Conservation (phyloP, 2,797 vertebrate genomes). For the Gambelia wislizenii region DNA sequence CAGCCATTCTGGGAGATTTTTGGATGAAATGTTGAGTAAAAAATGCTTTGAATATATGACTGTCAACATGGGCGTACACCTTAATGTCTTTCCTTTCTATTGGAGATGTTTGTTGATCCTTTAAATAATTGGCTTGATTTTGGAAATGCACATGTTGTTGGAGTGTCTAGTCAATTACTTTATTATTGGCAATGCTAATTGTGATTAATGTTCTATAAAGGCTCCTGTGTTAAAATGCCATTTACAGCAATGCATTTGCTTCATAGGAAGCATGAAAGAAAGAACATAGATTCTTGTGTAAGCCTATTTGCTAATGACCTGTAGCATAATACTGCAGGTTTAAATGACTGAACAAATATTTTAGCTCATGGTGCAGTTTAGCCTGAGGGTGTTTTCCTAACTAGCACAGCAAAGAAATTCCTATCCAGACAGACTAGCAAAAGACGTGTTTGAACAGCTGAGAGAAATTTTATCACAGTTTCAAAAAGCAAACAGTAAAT, state of each 20-base stretch:
- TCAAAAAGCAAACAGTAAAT: conserved; percentile 28
- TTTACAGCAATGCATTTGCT: conserved; percentile 48
- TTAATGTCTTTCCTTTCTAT: background rate
- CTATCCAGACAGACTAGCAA: conserved; percentile 42
- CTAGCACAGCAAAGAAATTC: conserved; percentile 56
- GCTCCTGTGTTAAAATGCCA: conserved; percentile 57
- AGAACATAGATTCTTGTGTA: conserved; percentile 5
- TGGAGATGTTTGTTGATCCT: background rate
- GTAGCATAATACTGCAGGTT: conserved; percentile 32
- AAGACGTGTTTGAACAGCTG: conserved; percentile 33
- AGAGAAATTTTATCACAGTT: background rate
- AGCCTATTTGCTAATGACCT: conserved; percentile 32
- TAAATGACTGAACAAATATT: conserved; percentile 33
- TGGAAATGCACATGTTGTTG: background rate
- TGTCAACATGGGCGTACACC: background rate
- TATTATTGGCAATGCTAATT: conserved; percentile 38
- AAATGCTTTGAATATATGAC: background rate
- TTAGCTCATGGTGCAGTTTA: conserved; percentile 48
- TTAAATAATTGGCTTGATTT: conserved; percentile 35
- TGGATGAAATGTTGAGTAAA: background rate
- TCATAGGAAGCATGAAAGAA: conserved; percentile 44
- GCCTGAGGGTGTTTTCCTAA: conserved; percentile 44
- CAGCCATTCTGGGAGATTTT: background rate
- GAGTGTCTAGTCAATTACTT: conserved; percentile 32
- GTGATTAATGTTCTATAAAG: conserved; percentile 47